phyloP scores from a whole-genome alignment of 2,888 invertebrate species.

The Therioaphis trifolii region DNA sequence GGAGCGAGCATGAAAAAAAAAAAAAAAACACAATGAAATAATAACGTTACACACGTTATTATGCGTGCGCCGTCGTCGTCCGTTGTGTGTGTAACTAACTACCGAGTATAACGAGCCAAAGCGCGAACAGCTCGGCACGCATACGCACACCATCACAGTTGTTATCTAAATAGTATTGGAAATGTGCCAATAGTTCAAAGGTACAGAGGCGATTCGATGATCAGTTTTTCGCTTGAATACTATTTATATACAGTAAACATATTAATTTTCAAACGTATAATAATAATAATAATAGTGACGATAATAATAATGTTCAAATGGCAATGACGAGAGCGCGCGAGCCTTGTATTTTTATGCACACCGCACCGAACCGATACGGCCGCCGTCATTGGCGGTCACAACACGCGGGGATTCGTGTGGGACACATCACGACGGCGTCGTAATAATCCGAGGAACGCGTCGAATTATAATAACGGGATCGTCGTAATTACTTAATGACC shows the following conservation, averaged over 20 bases:
- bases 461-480: background rate
- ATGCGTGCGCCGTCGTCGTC: conserved; percentile 21
- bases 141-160: background rate
- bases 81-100: background rate
- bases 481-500: background rate
- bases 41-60: background rate
- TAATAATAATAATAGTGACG: background rate
- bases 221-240: conserved; percentile 40
- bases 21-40: conserved; percentile 26
- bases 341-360: no score
- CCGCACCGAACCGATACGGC: background rate
- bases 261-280: background rate
- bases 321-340: no score
- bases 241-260: background rate
- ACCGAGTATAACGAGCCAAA: conserved; percentile 16
- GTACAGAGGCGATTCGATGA: conserved; percentile 28
- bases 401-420: background rate
- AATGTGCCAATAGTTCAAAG: conserved; percentile 60
- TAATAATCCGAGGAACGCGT: no score
- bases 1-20: background rate
- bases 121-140: background rate
- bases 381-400: no score
- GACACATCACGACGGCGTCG: background rate
- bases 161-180: conserved; percentile 61
- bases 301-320: no score